Evolutionary conservation across 2,797 vertebrate species (phyloP).

Genomic region (Pampus argenteus): DNA sequence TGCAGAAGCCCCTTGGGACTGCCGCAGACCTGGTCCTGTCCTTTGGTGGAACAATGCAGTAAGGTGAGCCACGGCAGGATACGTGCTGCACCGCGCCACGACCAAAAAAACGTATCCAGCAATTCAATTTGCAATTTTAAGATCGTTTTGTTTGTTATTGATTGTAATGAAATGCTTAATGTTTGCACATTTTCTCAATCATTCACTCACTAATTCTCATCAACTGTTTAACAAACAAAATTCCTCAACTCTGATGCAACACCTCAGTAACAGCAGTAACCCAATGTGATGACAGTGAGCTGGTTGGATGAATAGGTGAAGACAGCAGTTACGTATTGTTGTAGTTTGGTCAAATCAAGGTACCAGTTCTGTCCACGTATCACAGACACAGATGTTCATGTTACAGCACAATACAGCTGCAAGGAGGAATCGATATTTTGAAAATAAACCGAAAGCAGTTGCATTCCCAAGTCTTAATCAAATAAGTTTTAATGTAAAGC

Average conservation of each 20-base stretch:
- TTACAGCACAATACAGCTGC: no score
- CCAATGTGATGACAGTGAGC: no score
- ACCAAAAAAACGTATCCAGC: constrained; percentile 19
- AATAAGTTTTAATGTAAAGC: not conserved
- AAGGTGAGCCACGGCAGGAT: constrained; percentile 8
- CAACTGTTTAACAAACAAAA: not conserved
- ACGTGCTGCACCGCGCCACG: constrained; percentile 7
- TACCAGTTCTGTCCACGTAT: not conserved
- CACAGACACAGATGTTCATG: not conserved
- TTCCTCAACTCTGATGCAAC: no score
- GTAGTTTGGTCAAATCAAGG: not conserved
- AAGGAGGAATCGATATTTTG: no score
- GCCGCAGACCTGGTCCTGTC: constrained; percentile 21
- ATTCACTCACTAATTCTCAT: not conserved
- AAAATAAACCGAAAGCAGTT: not conserved
- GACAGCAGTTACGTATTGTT: not conserved
- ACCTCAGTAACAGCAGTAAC: no score
- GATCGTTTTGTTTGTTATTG: not conserved
- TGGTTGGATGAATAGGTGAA: no score
- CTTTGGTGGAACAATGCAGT: constrained; percentile 55
- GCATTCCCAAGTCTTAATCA: not conserved
- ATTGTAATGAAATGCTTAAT: not conserved
- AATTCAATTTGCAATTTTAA: not conserved
- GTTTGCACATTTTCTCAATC: not conserved
- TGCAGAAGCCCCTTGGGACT: constrained; percentile 59